Evolutionary conservation across 2,113 vertebrate species (phyloP).

Genomic region (Halichoeres trimaculatus): DNA sequence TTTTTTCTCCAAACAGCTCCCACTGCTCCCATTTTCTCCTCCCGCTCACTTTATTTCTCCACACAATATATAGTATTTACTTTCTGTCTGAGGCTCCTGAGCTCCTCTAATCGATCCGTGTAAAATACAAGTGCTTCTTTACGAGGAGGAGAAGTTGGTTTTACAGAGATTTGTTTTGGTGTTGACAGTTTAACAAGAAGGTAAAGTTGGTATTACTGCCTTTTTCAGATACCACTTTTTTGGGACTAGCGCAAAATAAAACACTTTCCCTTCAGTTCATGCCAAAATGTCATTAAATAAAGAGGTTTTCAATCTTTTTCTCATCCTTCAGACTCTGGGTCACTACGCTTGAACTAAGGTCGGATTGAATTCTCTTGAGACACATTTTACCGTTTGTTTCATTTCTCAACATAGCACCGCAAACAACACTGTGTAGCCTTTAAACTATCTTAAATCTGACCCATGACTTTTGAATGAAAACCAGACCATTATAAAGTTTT

Average conservation of each 20-base stretch:
- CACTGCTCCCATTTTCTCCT: not conserved
- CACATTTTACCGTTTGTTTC: not conserved
- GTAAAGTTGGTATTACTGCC: not conserved
- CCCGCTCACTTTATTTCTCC: slow-evolving; percentile 8
- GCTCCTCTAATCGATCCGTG: slow-evolving; percentile 3
- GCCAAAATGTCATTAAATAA: not conserved
- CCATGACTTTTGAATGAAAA: no score
- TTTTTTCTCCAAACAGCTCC: not conserved
- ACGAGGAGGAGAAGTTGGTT: not conserved
- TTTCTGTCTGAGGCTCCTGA: slow-evolving; percentile 10
- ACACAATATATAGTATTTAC: slow-evolving; percentile 20
- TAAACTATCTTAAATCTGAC: no score
- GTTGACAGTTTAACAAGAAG: slow-evolving; percentile 15
- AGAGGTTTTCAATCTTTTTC: not conserved
- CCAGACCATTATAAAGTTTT: no score
- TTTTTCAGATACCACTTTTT: not conserved
- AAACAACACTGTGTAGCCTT: no score
- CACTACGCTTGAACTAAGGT: not conserved
- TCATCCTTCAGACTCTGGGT: not conserved
- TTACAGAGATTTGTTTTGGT: slow-evolving; percentile 4
- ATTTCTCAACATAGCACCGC: not conserved
- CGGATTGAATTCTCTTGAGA: not conserved
- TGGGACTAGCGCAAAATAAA: not conserved
- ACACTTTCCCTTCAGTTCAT: not conserved
- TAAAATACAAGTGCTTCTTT: slow-evolving; percentile 10